These are phyloP conservation scores for Itoplectis maculator DNA, from an alignment of 2,888 invertebrate species.

Conservation along the genomic window DNA sequence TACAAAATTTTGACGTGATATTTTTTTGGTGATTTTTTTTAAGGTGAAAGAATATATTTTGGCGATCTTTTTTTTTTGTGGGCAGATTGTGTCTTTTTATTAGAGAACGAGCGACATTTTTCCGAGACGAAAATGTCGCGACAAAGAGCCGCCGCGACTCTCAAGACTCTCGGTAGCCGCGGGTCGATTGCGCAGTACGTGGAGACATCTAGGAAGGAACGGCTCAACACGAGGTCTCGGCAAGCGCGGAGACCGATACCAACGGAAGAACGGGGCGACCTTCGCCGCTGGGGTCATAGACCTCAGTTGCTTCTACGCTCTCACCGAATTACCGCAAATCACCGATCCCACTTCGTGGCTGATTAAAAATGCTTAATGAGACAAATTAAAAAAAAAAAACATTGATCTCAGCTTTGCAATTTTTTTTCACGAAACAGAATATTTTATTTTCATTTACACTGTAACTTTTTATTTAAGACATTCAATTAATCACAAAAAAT, in stretches of 20 bases:
- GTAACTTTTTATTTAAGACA: too few species aligned
- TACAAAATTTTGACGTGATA: neutral
- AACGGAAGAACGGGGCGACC: conserved; percentile 65
- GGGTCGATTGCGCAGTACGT: conserved; percentile 67
- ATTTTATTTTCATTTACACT: too few species aligned
- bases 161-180: conserved; percentile 35
- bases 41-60: neutral
- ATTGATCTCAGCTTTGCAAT: too few species aligned
- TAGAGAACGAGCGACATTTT: conserved; percentile 2
- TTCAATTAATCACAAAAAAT: too few species aligned
- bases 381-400: too few species aligned
- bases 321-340: neutral
- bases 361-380: too few species aligned
- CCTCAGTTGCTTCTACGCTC: conserved; percentile 54
- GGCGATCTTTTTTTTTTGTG: neutral
- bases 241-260: conserved; percentile 61
- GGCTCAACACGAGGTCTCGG: conserved; percentile 67
- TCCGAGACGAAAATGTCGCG: neutral
- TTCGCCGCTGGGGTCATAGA: conserved; percentile 56
- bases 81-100: neutral
- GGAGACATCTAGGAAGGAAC: conserved; percentile 74
- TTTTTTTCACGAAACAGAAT: too few species aligned
- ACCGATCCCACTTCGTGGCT: neutral
- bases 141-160: conserved; percentile 14
- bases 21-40: neutral